Evolutionary conservation across 2,888 invertebrate species (phyloP).

Genomic region (Polyommatus icarus): DNA sequence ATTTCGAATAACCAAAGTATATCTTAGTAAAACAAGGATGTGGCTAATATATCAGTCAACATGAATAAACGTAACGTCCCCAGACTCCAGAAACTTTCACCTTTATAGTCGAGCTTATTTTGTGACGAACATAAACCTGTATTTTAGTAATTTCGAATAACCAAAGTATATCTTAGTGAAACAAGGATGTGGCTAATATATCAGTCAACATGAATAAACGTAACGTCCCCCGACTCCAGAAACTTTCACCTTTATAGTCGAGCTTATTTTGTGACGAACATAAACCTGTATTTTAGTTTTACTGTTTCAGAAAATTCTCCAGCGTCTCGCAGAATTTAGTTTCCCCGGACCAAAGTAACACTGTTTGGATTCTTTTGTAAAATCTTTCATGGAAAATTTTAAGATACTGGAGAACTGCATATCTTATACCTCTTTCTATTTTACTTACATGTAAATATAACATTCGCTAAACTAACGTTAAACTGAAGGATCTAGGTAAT

Average conservation of each 20-base stretch:
- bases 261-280: constrained; percentile 29
- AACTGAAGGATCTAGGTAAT: too few species aligned
- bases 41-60: constrained; percentile 20
- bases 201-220: constrained; percentile 18
- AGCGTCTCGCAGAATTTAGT: constrained; percentile 20
- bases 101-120: constrained; percentile 30
- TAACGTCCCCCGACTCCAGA: neutral
- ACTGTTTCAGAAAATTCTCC: constrained; percentile 18
- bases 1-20: neutral
- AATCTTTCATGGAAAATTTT: neutral
- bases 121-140: constrained; percentile 29
- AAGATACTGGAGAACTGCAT: too few species aligned
- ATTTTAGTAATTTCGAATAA: constrained; percentile 8
- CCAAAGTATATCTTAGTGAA: neutral
- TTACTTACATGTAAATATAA: too few species aligned
- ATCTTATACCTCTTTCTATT: too few species aligned
- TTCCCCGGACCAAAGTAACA: constrained; percentile 1
- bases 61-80: constrained; percentile 11
- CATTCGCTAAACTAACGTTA: too few species aligned
- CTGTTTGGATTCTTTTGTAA: neutral
- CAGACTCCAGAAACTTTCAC: constrained; percentile 13
- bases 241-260: constrained; percentile 29
- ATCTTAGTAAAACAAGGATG: neutral
- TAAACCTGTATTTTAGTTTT: constrained; percentile 30
- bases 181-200: constrained; percentile 7